Evolutionary conservation across 1,140 invertebrate species (phyloP), one percentile per base, ranked within the genome.

Genomic region (Chironomus striatipennis): DNA sequence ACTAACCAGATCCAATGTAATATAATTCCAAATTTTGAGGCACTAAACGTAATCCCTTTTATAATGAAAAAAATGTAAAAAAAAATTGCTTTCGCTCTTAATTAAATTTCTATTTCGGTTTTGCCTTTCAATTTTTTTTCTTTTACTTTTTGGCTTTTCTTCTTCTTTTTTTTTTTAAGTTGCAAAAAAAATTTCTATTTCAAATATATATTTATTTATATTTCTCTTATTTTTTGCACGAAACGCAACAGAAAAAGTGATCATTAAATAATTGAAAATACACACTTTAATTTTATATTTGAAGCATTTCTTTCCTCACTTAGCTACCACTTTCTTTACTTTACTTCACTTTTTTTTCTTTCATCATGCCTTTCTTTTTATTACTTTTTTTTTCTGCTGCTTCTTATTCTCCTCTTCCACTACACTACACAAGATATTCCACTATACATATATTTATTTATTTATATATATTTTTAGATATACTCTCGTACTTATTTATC

Each of bases 11-110:
- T 70, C 65, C 65, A 21, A 70, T 20, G 65, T 70, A 70, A 70
- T 70, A 70, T 70, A 70, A 70, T 70, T 70, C 65, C 65, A 70
- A 70, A 70, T 70, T 70, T 70, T 70, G 65, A 70, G 65, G 65
- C 65, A 70, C 65, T 70, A 18, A 18, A 57, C 20, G 65, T 70
- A 70, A 70, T 70, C 65, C 65, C 20, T 70, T 70, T 18, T 18
- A 70, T 70, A 57, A n/a, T n/a, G 47, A 57, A 57, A 15, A 57
- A n/a, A 57, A n/a, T 0, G 47, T n/a, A 57, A 57, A 57, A 57
- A 47, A 34, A 34, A 34, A 34, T 2, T 34, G 24, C 24, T 34
- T 34, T 34, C 24, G 24, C 24, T 34, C 24, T 34, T 34, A 34
- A 34, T 34, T 34, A 34, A 34, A 34, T 34, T 34, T 34, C 24